Base-by-base conservation (phyloP, 2,797 vertebrate genomes). In the Pangasius macronema region DNA sequence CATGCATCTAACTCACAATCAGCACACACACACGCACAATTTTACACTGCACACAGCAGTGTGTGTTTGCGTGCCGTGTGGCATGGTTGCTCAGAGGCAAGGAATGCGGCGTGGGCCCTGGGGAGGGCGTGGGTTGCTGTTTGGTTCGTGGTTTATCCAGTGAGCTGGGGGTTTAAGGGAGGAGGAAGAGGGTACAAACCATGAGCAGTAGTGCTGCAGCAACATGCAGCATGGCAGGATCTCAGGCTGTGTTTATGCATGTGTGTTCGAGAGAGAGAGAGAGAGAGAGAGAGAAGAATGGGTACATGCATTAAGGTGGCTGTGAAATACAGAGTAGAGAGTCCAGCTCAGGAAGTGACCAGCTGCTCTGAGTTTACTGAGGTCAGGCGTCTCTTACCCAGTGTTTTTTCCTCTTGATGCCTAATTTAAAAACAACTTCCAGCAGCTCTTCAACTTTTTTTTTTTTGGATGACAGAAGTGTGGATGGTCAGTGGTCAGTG, bases 141-240 rank as follows among this genome's bases (percentile, higher is more conserved):
- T 96, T 95, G 94, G 90, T 95, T 95, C 95, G 95, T 91, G 95
- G 95, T 94, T 94, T 92, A 91, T 87, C 93, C 90, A 87, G 92
- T 83, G 92, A 94, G 91, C 92, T 91, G 92, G 89, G 92, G 93
- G 91, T 93, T 93, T 94, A 92, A 63, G 49, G 51, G 87, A 73
- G 76, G 75, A 61, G 51, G 59, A 36, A 20, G 33, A 80, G 8
- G 20, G 46, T 49, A 53, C 4, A 36, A 53, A 70, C 33, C 16
- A 27, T 75, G 36, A 65, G 83, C 59, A 68, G 33, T 76, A 70
- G 84, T 46, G 67, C 75, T 82, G 75, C 61, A 68, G 51, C n/a
- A 79, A 49, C 53, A 24, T 85, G 46, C 63, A 84, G 82, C 36
- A 53, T 72, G 59, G 61, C 79, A 81, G 57, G 53, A 70, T 79